Conservation (phyloP, 2,797 vertebrate genomes). For the Microctenopoma stevenorrisi region DNA sequence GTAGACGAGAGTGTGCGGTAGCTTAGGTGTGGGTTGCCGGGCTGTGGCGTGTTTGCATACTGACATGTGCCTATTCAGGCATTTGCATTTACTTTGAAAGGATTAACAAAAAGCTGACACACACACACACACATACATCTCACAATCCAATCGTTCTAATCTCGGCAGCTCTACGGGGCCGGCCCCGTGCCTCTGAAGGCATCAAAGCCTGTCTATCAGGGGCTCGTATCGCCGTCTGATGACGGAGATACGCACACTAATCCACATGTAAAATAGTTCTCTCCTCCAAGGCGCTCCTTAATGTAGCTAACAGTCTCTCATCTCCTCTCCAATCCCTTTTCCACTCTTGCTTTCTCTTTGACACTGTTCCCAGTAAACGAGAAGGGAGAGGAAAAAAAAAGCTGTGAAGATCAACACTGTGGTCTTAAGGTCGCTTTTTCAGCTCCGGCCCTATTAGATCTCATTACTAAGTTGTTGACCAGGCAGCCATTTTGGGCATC, state of each 20-base stretch:
- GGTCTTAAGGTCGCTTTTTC: slow-evolving; percentile 55
- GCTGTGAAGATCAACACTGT: slow-evolving; percentile 16
- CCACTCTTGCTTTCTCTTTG: slow-evolving; percentile 23
- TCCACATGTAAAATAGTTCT: slow-evolving; percentile 81
- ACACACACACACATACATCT: slow-evolving; percentile 32
- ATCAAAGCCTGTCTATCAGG: slow-evolving; percentile 78
- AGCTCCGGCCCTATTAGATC: slow-evolving; percentile 54
- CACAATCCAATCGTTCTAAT: slow-evolving; percentile 60
- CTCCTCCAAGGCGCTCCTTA: slow-evolving; percentile 73
- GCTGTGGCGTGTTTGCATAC: slow-evolving; percentile 26
- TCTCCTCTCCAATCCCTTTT: slow-evolving; percentile 20
- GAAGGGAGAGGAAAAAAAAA: background rate
- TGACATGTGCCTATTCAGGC: slow-evolving; percentile 3
- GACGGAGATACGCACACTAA: slow-evolving; percentile 79
- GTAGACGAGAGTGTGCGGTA: background rate
- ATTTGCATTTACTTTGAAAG: slow-evolving; percentile 59
- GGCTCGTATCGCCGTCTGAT: slow-evolving; percentile 69
- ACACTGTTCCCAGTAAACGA: slow-evolving; percentile 35
- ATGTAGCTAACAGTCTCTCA: slow-evolving; percentile 52
- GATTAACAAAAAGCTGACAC: slow-evolving; percentile 28
- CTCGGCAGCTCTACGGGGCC: slow-evolving; percentile 46
- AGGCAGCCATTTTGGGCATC: slow-evolving; percentile 50
- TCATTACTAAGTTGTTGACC: slow-evolving; percentile 65
- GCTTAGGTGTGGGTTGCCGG: slow-evolving; percentile 10
- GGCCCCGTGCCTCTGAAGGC: slow-evolving; percentile 62